phyloP scores from a whole-genome alignment of 2,113 vertebrate species.

The Phycodurus eques region DNA sequence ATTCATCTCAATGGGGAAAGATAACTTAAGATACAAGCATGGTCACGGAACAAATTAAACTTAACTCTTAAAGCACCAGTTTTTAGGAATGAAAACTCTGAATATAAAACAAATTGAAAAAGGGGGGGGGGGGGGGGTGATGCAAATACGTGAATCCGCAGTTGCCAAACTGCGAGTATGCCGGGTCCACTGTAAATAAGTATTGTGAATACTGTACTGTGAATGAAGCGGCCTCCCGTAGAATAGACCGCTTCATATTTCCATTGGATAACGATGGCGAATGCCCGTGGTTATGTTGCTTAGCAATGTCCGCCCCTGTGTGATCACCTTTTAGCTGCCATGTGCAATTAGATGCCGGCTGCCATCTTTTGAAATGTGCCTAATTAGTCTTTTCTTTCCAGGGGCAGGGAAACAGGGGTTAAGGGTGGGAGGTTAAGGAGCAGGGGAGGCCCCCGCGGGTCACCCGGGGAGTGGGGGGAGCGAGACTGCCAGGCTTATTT shows the following conservation, averaged over 20 bases:
- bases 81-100: too few species aligned
- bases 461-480: slow-evolving; percentile 28
- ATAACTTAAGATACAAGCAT: too few species aligned
- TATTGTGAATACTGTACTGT: slow-evolving; percentile 46
- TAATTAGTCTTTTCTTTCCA: slow-evolving; percentile 74
- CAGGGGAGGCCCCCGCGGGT: slow-evolving; percentile 45
- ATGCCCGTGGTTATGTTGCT: slow-evolving; percentile 52
- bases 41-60: too few species aligned
- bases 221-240: slow-evolving; percentile 38
- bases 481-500: slow-evolving; percentile 35
- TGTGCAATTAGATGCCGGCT: slow-evolving; percentile 68
- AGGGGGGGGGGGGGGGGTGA: too few species aligned
- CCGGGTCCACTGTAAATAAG: too few species aligned
- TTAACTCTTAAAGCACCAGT: too few species aligned
- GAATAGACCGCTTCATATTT: too few species aligned
- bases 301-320: slow-evolving; percentile 50
- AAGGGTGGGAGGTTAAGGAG: slow-evolving; percentile 61
- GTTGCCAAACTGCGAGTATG: too few species aligned
- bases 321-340: slow-evolving; percentile 68
- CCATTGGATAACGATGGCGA: slow-evolving; percentile 9
- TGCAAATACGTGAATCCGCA: too few species aligned
- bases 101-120: too few species aligned
- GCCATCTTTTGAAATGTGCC: slow-evolving; percentile 76
- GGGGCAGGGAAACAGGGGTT: slow-evolving; percentile 46
- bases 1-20: too few species aligned